phyloP scores from a whole-genome alignment of 2,797 vertebrate species.

The Rallus crepitans region DNA sequence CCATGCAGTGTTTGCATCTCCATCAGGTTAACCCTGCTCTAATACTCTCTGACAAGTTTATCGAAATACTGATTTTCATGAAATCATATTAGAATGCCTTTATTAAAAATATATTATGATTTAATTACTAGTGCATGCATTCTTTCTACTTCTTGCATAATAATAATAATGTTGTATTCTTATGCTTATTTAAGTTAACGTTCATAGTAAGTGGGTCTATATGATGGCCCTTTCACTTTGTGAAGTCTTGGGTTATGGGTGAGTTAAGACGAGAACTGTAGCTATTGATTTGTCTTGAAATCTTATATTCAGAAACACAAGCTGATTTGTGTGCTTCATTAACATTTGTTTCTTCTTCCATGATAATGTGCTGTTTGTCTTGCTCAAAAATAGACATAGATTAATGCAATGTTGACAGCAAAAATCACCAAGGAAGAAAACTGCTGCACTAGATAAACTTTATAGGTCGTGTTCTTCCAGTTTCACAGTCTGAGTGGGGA shows the following conservation, averaged over 20 bases:
- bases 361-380: slow-evolving; percentile 14
- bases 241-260: background rate
- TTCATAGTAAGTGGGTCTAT: background rate
- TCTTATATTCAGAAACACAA: background rate
- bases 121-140: background rate
- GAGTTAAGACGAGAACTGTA: background rate
- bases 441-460: slow-evolving; percentile 33
- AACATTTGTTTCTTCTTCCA: background rate
- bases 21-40: background rate
- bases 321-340: slow-evolving; percentile 34
- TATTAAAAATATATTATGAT: background rate
- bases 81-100: background rate
- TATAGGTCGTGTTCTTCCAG: slow-evolving; percentile 26
- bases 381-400: slow-evolving; percentile 47
- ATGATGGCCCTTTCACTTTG: background rate
- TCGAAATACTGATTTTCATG: background rate
- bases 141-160: background rate
- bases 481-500: background rate
- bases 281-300: background rate
- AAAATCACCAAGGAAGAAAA: slow-evolving; percentile 60
- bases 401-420: slow-evolving; percentile 56
- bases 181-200: background rate
- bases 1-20: background rate
- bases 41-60: background rate
- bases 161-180: background rate